A percentile compares a stretch with the other conserved stretches of the same genome.
Evolutionary conservation across 1,140 invertebrate genomes (phyloP).

Genomic region (Aphelinus atriplicis): DNA sequence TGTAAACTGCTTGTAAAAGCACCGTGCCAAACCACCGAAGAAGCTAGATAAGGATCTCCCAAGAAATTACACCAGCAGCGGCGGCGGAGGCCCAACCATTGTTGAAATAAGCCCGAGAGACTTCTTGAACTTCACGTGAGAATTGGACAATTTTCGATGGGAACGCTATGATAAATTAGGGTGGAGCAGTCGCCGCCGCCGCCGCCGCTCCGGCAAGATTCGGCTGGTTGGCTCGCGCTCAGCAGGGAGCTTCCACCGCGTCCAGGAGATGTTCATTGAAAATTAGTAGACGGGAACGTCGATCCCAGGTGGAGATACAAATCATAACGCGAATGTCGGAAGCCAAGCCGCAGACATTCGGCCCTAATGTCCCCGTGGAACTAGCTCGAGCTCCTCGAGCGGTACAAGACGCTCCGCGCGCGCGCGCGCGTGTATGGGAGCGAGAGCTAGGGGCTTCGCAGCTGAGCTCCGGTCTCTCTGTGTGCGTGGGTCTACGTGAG

Average conservation of each 20-base stretch:
- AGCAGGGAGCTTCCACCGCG: no score
- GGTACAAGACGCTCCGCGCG: conserved; percentile 44
- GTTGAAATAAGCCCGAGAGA: no score
- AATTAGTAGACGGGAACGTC: conserved; percentile 28
- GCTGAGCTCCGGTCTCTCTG: no score
- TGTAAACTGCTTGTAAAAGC: conserved; percentile 42
- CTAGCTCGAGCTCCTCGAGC: background rate
- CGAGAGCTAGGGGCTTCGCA: no score
- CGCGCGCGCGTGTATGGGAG: conserved; percentile 4
- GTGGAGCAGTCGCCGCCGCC: no score
- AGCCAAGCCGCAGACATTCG: conserved; percentile 15
- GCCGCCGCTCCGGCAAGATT: background rate
- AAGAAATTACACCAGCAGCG: background rate
- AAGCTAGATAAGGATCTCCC: background rate
- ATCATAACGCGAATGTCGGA: conserved; percentile 13
- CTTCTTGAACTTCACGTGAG: no score
- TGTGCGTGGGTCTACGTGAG: conserved; percentile 39
- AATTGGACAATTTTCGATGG: no score
- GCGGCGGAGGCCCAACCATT: no score
- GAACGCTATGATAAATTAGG: no score
- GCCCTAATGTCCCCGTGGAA: conserved; percentile 19
- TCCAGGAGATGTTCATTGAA: conserved; percentile 22
- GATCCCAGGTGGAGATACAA: conserved; percentile 30
- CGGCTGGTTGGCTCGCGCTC: background rate
- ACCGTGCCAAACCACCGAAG: background rate